Evolutionary conservation across 2,797 vertebrate species (phyloP).

Genomic region (Tapirus indicus): DNA sequence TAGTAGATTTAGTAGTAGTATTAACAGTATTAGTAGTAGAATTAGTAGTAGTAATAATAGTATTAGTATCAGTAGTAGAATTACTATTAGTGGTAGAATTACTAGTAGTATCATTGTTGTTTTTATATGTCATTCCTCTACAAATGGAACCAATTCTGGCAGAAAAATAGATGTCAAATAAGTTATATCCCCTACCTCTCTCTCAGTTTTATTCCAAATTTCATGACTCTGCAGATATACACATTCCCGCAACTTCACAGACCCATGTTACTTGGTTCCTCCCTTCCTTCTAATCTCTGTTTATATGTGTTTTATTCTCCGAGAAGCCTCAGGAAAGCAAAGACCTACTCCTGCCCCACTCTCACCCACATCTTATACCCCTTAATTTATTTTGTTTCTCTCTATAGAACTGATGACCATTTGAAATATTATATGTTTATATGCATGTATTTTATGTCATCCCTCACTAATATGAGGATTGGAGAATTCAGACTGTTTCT

Average conservation of each 20-base stretch:
- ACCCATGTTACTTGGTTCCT: neutral
- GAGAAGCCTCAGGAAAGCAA: neutral
- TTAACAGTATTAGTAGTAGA: no score
- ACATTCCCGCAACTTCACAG: neutral
- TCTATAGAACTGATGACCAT: neutral
- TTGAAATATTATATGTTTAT: neutral
- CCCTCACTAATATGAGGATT: neutral
- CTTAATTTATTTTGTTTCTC: neutral
- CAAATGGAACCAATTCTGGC: neutral
- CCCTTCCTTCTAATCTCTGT: neutral
- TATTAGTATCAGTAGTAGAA: no score
- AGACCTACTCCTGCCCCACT: fast-evolving
- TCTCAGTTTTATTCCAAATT: neutral
- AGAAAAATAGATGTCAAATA: neutral
- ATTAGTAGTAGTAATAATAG: no score
- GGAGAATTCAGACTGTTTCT: neutral
- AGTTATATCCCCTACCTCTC: neutral
- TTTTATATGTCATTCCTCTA: neutral
- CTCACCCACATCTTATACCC: fast-evolving
- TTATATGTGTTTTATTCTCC: neutral
- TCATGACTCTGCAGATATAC: neutral
- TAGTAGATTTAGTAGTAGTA: neutral
- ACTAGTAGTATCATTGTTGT: neutral
- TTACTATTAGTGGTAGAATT: neutral
- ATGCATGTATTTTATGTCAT: neutral